phyloP scores from a whole-genome alignment of 2,888 invertebrate genomes.

The Acholoe squamosa region DNA sequence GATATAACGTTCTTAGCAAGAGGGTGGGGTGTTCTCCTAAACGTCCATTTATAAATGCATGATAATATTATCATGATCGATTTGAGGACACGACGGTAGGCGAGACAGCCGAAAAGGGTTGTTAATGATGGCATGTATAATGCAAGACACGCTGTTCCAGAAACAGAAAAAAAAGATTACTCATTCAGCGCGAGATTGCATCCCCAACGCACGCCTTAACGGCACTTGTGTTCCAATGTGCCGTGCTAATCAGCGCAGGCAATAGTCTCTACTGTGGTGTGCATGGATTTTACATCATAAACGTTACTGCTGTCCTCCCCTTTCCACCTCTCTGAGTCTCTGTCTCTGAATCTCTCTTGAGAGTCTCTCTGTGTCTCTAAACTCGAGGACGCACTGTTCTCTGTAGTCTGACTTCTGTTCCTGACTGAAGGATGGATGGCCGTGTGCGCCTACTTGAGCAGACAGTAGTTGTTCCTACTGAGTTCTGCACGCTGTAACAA shows the following conservation, averaged over 20 bases:
- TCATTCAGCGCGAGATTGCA: constrained; percentile 16
- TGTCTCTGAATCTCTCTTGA: too few species aligned
- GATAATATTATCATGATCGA: background rate
- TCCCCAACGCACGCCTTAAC: constrained; percentile 3
- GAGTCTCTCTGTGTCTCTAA: too few species aligned
- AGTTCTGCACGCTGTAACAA: background rate
- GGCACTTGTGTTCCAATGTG: constrained; percentile 29
- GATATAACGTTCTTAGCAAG: too few species aligned
- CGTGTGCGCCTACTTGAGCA: too few species aligned
- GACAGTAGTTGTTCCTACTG: too few species aligned
- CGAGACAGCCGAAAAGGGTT: background rate
- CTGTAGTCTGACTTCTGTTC: too few species aligned
- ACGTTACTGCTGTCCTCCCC: too few species aligned
- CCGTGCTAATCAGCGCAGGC: constrained; percentile 28
- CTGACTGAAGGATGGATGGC: too few species aligned
- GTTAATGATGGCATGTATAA: constrained; percentile 21
- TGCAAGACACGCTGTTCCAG: background rate
- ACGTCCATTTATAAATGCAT: background rate
- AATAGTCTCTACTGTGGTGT: background rate
- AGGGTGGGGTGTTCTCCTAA: background rate
- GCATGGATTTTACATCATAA: too few species aligned
- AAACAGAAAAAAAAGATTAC: background rate
- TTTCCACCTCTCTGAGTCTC: too few species aligned
- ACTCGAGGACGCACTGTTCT: too few species aligned
- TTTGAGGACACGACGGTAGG: background rate